Base-by-base conservation (phyloP, 2,113 vertebrate genomes). In the Anguilla rostrata region DNA sequence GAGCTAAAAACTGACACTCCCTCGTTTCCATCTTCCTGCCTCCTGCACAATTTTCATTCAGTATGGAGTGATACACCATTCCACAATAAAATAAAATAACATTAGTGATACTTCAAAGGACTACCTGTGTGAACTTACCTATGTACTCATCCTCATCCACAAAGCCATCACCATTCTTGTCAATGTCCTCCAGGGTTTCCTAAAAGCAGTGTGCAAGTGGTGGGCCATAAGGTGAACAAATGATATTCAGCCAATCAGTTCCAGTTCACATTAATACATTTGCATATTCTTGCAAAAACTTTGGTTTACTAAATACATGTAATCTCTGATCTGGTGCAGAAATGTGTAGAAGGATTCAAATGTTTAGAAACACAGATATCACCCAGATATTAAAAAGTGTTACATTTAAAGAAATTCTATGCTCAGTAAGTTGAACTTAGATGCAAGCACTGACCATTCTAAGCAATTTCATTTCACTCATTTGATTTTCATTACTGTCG, bases 101-200 rank as follows among this genome's bases (percentile, higher is more conserved):
- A 12, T 84, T 16, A 43, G 60, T 12, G 39, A 11, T 6, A 60
- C n/a, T 66, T 71, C 57, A n/a, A 2, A 39, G 57, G 39, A n/a
- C 20, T 22, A 20, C 6, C 0, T 6, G 26, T 41, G 18, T 39
- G 46, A 85, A 92, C 94, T 95, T 94, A 99, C 98, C 97, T 22
- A 99, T 98, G 87, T 99, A 99, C 87, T 99, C 98, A 9, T 99
- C 97, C 91, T 98, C 97, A 93, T 99, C 98, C 90, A 99, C 97
- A 85, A 97, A 96, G 66, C 98, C 98, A 29, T 99, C 98, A 34
- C 90, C 94, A 0, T 99, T 98, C 95, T 97, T 99, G 94, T 99
- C 98, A 83, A 99, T 98, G 93, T 99, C 98, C 92, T 99, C 98
- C 92, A 99, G 93, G 0, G 98, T 99, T 96, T 99, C 98, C 98